phyloP scores from a whole-genome alignment of 2,888 invertebrate genomes.

The Drosophila recens region DNA sequence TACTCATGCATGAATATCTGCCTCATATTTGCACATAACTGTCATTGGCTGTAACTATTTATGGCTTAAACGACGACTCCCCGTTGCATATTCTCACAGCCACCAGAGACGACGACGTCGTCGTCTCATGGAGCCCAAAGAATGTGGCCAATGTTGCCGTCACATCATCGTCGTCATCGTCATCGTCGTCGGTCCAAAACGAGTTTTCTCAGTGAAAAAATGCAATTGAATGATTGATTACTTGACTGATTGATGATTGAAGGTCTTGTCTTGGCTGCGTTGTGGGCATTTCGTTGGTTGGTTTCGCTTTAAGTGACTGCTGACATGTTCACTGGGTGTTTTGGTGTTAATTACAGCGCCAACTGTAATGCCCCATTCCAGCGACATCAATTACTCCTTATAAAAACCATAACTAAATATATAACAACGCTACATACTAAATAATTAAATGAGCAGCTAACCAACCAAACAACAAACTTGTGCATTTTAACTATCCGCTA shows the following conservation, averaged over 20 bases:
- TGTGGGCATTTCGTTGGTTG: slow-evolving; percentile 41
- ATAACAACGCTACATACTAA: slow-evolving; percentile 39
- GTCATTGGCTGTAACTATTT: slow-evolving; percentile 71
- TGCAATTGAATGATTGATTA: slow-evolving; percentile 75
- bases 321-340: slow-evolving; percentile 81
- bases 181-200: slow-evolving; percentile 25
- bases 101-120: slow-evolving; percentile 10
- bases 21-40: slow-evolving; percentile 57
- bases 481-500: slow-evolving; percentile 7
- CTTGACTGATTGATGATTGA: slow-evolving; percentile 81
- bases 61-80: slow-evolving; percentile 67
- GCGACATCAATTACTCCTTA: slow-evolving; percentile 39
- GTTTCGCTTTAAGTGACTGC: slow-evolving; percentile 79
- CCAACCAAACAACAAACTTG: slow-evolving; percentile 17
- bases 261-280: slow-evolving; percentile 58
- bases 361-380: slow-evolving; percentile 32
- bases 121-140: slow-evolving; percentile 36
- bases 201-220: slow-evolving; percentile 30
- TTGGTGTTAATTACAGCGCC: slow-evolving; percentile 80
- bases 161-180: slow-evolving; percentile 1
- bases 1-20: slow-evolving; percentile 22
- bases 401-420: slow-evolving; percentile 5
- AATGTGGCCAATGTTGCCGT: slow-evolving; percentile 55
- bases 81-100: slow-evolving; percentile 56
- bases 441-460: slow-evolving; percentile 35